Evolutionary conservation across 1,140 invertebrate species (phyloP), one percentile per base, ranked within the genome.

Genomic region (Ceratoteleas bidentatus): DNA sequence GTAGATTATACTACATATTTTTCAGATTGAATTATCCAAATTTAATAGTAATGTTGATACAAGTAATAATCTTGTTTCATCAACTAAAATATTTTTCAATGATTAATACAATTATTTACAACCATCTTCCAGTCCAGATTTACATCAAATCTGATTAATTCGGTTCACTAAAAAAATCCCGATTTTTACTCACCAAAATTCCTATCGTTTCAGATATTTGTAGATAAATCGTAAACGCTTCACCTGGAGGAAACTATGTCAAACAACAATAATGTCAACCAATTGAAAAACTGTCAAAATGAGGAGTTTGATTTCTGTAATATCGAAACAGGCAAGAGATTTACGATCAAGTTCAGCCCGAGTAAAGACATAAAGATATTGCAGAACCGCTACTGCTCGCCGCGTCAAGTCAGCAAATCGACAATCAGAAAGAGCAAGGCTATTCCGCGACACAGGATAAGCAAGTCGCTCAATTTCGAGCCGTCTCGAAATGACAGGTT

Each of bases 401-500:
- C 85, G 0, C 57, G 70, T 40, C 15, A 81, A 15, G 6, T 83
- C 0, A 86, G 73, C 38, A 86, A 76, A 78, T 84, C 86, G 6
- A 73, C 85, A 11, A 85, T 84, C 6, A 57, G 83, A 33, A 83
- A 75, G 34, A 88, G 64, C 24, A 85, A 50, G 61, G 52, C 40
- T 56, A 53, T 87, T 6, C 16, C 72, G 9, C 72, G 45, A 0
- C 86, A 86, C 3, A 85, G 73, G 60, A 86, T 87, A 58, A 89
- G 81, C 54, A 83, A 86, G 66, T 87, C 88, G 0, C 75, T 89
- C 6, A 86, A 87, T 72, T 88, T 87, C 57, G 89, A 89, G 40
- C n/a, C 77, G 24, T 72, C 76, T 6, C 45, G 61, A 9, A 82
- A 61, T 16, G 75, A 80, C 50, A 65, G 61, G 6, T 85, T 81